phyloP scores from a whole-genome alignment of 2,113 vertebrate genomes.

The Cygnus atratus region DNA sequence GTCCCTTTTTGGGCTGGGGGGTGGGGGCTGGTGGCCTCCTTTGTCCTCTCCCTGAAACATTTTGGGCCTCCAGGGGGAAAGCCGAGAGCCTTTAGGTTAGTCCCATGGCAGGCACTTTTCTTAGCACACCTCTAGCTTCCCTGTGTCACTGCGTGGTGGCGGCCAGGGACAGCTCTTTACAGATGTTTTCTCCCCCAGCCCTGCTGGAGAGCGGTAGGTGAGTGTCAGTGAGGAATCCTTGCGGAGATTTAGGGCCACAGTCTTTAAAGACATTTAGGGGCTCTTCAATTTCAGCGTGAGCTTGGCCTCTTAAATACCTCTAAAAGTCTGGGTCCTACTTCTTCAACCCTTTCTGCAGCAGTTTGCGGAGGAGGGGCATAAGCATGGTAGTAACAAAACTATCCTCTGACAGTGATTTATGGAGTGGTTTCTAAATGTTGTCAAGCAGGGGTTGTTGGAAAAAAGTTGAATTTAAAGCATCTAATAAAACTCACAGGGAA shows the following conservation, averaged over 20 bases:
- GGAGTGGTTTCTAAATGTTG: not conserved
- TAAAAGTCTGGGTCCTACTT: not conserved
- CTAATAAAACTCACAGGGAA: not conserved
- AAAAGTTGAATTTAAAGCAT: slow-evolving; percentile 23
- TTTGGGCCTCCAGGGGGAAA: not conserved
- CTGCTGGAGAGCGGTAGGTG: not conserved
- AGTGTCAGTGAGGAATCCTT: not conserved
- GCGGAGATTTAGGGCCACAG: not conserved
- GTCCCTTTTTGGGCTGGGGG: not conserved
- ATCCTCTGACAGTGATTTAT: slow-evolving; percentile 22
- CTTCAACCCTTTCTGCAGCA: not conserved
- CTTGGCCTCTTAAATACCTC: not conserved
- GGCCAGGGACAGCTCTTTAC: not conserved
- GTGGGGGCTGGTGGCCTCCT: not conserved
- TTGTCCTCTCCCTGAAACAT: not conserved
- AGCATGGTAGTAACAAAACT: not conserved
- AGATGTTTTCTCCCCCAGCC: not conserved
- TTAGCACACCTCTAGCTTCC: not conserved
- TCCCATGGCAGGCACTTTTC: not conserved
- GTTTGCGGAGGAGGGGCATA: not conserved
- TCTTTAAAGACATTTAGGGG: not conserved
- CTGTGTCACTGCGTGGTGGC: not conserved
- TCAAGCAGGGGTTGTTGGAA: not conserved
- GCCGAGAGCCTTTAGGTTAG: accelerated
- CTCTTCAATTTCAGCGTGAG: not conserved